Conservation (phyloP, 2,888 invertebrate species). For the Drosophila aldrichi region DNA sequence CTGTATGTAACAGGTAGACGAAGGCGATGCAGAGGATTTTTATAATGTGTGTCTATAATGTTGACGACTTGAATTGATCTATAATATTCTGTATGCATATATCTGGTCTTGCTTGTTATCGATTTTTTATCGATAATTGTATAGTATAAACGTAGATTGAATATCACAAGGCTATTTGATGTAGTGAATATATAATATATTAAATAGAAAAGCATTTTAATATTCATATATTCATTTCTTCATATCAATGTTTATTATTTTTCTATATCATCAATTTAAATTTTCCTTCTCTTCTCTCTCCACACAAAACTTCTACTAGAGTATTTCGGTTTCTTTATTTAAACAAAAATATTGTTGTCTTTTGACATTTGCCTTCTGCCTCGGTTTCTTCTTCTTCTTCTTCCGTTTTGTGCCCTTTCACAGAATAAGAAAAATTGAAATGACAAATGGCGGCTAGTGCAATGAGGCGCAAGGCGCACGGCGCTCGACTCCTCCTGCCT, state of each 20-base stretch:
- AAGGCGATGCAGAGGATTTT: neutral
- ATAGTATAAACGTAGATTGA: too few species aligned
- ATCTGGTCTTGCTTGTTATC: too few species aligned
- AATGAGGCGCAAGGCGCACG: conserved; percentile 27
- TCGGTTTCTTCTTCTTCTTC: neutral
- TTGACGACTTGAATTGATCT: too few species aligned
- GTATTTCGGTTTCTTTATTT: neutral
- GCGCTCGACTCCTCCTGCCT: neutral
- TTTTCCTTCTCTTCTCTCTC: neutral
- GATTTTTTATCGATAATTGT: too few species aligned
- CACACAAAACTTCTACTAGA: neutral
- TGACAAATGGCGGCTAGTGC: conserved; percentile 73
- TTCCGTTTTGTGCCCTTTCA: conserved; percentile 50
- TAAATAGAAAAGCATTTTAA: too few species aligned
- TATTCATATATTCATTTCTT: too few species aligned
- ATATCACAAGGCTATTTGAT: too few species aligned
- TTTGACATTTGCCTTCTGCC: neutral
- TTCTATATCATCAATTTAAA: neutral
- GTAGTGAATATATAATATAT: too few species aligned
- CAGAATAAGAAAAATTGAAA: conserved; percentile 56
- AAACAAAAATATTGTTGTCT: neutral
- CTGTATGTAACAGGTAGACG: neutral
- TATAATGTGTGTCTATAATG: too few species aligned
- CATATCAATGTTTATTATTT: neutral
- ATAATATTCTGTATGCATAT: too few species aligned